Evolutionary conservation across 1,140 invertebrate genomes (phyloP).

Genomic region (Pseudomyrmex cubaensis): DNA sequence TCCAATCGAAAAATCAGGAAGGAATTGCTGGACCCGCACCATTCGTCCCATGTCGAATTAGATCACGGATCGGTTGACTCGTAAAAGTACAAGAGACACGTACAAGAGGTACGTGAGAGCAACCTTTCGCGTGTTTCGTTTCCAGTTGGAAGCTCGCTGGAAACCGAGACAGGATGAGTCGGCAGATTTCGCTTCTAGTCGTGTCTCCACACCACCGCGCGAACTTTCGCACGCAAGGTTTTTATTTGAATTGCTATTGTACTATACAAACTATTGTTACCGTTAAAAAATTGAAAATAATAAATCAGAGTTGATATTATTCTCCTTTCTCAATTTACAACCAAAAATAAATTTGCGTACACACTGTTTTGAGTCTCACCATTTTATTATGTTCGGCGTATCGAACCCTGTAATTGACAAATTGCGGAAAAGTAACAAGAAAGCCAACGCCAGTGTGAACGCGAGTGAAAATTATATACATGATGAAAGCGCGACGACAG

Average conservation of each 20-base stretch:
- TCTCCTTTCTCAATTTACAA: neutral
- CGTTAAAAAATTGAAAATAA: neutral
- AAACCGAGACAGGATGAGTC: conserved; percentile 29
- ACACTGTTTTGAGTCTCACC: no score
- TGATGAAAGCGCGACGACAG: conserved; percentile 42
- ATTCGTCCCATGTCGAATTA: conserved; percentile 51
- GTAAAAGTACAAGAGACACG: conserved; percentile 49
- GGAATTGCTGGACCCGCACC: conserved; percentile 33
- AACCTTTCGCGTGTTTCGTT: conserved; percentile 42
- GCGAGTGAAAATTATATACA: conserved; percentile 18
- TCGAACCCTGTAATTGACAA: conserved; percentile 27
- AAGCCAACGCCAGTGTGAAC: conserved; percentile 3
- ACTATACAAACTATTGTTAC: neutral
- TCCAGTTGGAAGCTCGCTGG: conserved; percentile 23
- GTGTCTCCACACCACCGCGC: neutral
- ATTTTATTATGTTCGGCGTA: conserved; percentile 4
- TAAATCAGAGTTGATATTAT: neutral
- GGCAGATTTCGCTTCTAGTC: conserved; percentile 25
- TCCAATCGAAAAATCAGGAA: conserved; percentile 47
- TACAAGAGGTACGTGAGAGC: conserved; percentile 33
- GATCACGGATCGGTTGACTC: conserved; percentile 51
- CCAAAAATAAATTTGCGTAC: neutral
- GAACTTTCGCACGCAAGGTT: conserved; percentile 27
- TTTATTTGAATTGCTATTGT: neutral
- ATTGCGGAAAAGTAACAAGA: conserved; percentile 6